phyloP scores from a whole-genome alignment of 2,888 invertebrate genomes.

The Drosophila stalkeri region DNA sequence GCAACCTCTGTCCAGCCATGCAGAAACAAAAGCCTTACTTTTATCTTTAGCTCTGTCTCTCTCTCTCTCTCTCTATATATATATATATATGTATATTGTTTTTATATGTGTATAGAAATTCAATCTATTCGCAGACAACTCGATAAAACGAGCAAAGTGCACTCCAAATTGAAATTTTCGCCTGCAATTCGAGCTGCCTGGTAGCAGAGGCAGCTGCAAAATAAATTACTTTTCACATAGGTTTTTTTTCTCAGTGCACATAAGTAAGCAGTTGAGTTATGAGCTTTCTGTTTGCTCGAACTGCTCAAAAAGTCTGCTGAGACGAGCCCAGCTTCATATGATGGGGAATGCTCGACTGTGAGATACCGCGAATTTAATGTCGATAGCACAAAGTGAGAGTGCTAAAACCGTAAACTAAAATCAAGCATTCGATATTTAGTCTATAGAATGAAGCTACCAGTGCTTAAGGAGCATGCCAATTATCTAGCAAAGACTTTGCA shows the following conservation, averaged over 20 bases:
- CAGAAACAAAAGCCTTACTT: not conserved
- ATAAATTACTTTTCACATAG: constrained; percentile 15
- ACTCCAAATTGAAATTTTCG: constrained; percentile 34
- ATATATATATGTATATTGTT: not conserved
- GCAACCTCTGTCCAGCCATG: not conserved
- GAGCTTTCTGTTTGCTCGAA: constrained; percentile 5
- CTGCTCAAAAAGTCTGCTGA: constrained; percentile 32
- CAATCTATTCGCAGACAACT: constrained; percentile 50
- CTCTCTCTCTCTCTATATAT: too few relatives aligned
- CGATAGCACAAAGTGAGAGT: too few relatives aligned
- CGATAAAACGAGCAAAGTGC: constrained; percentile 49
- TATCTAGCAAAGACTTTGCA: not conserved
- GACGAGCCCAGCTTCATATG: constrained; percentile 20
- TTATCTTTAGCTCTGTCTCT: not conserved
- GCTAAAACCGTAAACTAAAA: too few relatives aligned
- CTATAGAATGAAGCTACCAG: too few relatives aligned
- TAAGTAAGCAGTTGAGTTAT: constrained; percentile 30
- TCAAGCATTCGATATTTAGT: too few relatives aligned
- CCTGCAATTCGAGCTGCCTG: constrained; percentile 42
- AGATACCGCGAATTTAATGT: not conserved
- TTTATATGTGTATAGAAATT: constrained; percentile 36
- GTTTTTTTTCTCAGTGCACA: constrained; percentile 7
- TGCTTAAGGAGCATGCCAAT: too few relatives aligned
- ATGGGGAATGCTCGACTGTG: constrained; percentile 17
- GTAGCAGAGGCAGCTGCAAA: constrained; percentile 24